Conservation (phyloP, 1,140 invertebrate species). For the Papilio glaucus region DNA sequence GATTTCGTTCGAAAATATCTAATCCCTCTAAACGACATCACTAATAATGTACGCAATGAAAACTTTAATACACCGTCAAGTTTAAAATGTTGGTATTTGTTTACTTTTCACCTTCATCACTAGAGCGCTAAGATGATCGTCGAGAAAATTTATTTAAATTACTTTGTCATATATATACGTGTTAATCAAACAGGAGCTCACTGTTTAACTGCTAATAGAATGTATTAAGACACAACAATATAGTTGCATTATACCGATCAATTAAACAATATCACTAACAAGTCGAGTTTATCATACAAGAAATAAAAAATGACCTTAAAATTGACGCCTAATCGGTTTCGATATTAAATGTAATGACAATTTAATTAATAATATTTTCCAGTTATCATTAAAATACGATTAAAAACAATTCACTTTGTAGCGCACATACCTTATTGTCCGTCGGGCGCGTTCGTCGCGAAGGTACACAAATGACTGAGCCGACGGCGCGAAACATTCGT, state of each 20-base stretch:
- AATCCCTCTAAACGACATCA: constrained; percentile 56
- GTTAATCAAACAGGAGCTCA: constrained; percentile 28
- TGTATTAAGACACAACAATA: constrained; percentile 33
- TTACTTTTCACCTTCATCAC: constrained; percentile 7
- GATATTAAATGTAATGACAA: constrained; percentile 44
- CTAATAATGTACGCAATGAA: constrained; percentile 34
- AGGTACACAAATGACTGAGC: constrained; percentile 67
- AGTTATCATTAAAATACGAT: constrained; percentile 64
- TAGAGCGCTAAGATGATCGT: neutral
- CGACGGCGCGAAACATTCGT: constrained; percentile 41
- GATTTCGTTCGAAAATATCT: constrained; percentile 53
- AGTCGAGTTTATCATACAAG: constrained; percentile 26
- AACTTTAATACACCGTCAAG: constrained; percentile 19
- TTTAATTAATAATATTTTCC: constrained; percentile 48
- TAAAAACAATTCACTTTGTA: constrained; percentile 49
- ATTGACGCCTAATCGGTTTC: constrained; percentile 41
- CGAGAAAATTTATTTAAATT: neutral
- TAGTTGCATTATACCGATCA: constrained; percentile 26
- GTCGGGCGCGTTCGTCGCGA: constrained; percentile 57
- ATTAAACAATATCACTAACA: constrained; percentile 29
- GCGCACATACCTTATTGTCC: constrained; percentile 64
- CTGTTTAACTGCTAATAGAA: constrained; percentile 21
- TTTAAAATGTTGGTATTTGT: neutral
- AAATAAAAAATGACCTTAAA: constrained; percentile 38
- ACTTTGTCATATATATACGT: neutral